Conservation (phyloP, 2,113 vertebrate genomes). For the Raphicerus campestris region DNA sequence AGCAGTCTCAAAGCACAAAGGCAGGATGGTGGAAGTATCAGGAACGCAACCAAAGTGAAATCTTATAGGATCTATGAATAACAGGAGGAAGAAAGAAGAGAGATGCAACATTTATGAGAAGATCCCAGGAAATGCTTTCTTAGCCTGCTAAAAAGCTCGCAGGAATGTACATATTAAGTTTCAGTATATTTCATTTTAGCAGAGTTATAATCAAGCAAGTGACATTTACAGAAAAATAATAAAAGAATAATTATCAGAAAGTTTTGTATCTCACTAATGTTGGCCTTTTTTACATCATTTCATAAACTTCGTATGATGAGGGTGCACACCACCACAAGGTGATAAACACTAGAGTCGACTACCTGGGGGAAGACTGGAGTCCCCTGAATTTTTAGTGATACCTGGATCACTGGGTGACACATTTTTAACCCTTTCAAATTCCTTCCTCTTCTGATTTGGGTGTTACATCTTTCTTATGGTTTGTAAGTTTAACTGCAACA, state of each 20-base stretch:
- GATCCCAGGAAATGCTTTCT: neutral
- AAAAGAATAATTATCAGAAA: slow-evolving; percentile 22
- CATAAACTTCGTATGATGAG: neutral
- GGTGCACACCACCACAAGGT: neutral
- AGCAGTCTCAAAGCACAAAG: neutral
- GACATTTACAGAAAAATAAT: neutral
- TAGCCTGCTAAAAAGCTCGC: neutral
- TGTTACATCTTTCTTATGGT: neutral
- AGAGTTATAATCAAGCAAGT: slow-evolving; percentile 10
- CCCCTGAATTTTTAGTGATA: slow-evolving; percentile 1
- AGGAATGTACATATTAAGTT: neutral
- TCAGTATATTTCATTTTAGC: slow-evolving; percentile 13
- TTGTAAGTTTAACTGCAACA: neutral
- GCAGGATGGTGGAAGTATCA: neutral
- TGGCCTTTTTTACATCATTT: neutral
- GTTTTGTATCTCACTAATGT: neutral
- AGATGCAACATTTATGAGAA: neutral
- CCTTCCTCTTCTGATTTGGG: neutral
- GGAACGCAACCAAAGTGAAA: neutral
- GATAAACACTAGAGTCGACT: neutral
- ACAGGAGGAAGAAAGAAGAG: neutral
- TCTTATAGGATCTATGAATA: neutral
- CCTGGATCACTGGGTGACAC: neutral
- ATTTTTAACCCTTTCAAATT: neutral
- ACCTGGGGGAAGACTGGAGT: neutral